These are phyloP conservation scores for Parascotia fuliginaria DNA, from an alignment of 2,888 invertebrate species.

Conservation along the genomic window DNA sequence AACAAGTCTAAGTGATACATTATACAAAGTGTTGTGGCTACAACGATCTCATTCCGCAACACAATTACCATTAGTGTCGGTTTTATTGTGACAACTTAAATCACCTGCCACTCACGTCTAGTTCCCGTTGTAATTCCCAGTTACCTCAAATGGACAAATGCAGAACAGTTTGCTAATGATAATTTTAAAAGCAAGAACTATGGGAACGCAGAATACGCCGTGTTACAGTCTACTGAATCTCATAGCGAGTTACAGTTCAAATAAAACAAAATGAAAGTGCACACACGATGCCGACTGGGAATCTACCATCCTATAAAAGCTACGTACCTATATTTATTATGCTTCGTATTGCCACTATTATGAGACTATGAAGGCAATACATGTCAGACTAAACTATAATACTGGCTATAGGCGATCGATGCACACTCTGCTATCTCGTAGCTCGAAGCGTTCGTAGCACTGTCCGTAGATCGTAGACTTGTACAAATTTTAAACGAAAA, in stretches of 20 bases:
- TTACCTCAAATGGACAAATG: conserved; percentile 35
- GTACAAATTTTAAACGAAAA: neutral
- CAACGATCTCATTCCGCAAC: conserved; percentile 46
- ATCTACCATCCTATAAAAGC: conserved; percentile 49
- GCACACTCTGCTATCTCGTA: conserved; percentile 12
- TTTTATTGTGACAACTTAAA: conserved; percentile 56
- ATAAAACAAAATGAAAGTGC: conserved; percentile 69
- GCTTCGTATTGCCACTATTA: conserved; percentile 54
- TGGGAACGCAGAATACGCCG: conserved; percentile 35
- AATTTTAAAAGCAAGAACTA: conserved; percentile 42
- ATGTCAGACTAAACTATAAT: conserved; percentile 54
- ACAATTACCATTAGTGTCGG: conserved; percentile 57
- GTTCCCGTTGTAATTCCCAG: conserved; percentile 36
- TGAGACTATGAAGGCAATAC: conserved; percentile 58
- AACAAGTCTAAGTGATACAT: conserved; percentile 41
- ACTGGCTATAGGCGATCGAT: conserved; percentile 48
- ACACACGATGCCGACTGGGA: conserved; percentile 48
- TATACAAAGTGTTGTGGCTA: conserved; percentile 38
- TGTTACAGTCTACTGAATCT: conserved; percentile 52
- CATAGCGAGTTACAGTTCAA: conserved; percentile 54
- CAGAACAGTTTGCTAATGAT: conserved; percentile 41
- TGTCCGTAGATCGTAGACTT: neutral
- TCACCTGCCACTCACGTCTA: conserved; percentile 51
- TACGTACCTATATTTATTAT: conserved; percentile 46
- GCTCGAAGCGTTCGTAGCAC: conserved; percentile 8